These are phyloP conservation scores for Labeo calbasu DNA, from an alignment of 2,797 vertebrate species.

Conservation along the genomic window DNA sequence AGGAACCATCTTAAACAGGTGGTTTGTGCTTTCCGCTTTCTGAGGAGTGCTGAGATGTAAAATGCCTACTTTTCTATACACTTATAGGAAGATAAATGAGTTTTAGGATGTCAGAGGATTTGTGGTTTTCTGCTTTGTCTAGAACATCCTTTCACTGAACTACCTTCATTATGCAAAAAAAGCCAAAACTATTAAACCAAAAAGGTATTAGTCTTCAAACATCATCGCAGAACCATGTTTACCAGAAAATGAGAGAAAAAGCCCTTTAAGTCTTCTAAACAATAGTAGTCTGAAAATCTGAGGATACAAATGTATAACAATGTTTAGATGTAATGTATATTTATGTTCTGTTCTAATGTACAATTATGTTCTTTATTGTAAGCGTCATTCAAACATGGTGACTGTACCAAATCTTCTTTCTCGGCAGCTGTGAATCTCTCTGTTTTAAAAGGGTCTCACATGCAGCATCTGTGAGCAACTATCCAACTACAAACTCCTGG, in stretches of 20 bases:
- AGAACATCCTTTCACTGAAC: background rate
- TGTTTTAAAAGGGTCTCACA: constrained; percentile 37
- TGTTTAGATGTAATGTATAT: background rate
- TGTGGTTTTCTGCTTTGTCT: constrained; percentile 4
- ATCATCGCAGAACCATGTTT: background rate
- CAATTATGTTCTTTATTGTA: background rate
- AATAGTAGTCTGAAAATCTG: background rate
- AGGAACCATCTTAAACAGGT: constrained; percentile 28
- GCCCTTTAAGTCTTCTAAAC: background rate
- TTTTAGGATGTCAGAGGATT: background rate
- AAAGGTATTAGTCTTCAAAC: background rate
- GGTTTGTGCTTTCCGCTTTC: background rate
- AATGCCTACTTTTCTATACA: constrained; percentile 18
- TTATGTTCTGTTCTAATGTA: background rate
- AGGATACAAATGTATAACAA: background rate
- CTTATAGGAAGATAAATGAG: constrained; percentile 4
- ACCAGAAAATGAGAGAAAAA: background rate
- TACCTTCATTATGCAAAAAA: background rate
- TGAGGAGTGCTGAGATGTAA: constrained; percentile 47
- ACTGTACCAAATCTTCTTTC: constrained; percentile 19
- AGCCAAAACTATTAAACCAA: background rate
- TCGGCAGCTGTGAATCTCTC: constrained; percentile 34
- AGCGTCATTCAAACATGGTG: background rate
- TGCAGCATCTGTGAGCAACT: constrained; percentile 50
- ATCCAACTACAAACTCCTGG: constrained; percentile 41